A percentile compares a stretch with the other conserved stretches of the same genome.
These are phyloP conservation scores for Gymnoscopelus braueri DNA, from an alignment of 2,797 vertebrate species.

Conservation along the genomic window DNA sequence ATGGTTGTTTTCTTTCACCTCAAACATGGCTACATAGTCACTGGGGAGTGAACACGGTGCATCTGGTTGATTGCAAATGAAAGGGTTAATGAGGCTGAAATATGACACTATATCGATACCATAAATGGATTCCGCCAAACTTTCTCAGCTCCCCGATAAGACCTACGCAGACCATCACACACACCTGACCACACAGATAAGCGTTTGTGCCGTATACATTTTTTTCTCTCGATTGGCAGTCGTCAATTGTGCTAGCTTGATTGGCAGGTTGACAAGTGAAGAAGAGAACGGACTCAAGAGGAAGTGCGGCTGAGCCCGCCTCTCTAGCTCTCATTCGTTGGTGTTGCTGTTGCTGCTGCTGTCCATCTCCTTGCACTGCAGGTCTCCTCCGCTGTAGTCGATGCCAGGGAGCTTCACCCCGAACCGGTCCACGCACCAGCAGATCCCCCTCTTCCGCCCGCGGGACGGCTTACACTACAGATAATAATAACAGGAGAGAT, in stretches of 20 bases:
- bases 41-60: conserved; percentile 20
- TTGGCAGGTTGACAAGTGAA: conserved; percentile 55
- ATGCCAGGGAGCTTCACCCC: conserved; percentile 91
- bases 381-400: conserved; percentile 87
- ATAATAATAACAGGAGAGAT: neutral
- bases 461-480: conserved; percentile 95
- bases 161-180: conserved; percentile 48
- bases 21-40: conserved; percentile 51
- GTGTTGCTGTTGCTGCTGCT: conserved; percentile 81
- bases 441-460: conserved; percentile 93
- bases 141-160: conserved; percentile 41
- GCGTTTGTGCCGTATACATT: conserved; percentile 35
- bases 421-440: conserved; percentile 97
- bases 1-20: conserved; percentile 38
- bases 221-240: conserved; percentile 61
- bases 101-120: neutral
- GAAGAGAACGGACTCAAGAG: neutral
- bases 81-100: neutral
- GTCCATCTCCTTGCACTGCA: conserved; percentile 93
- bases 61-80: neutral
- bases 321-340: conserved; percentile 83
- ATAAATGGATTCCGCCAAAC: conserved; percentile 9
- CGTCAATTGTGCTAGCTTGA: conserved; percentile 68
- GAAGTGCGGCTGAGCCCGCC: neutral
- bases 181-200: conserved; percentile 49